A percentile compares a stretch with the other conserved stretches of the same genome.
Evolutionary conservation across 2,797 vertebrate species (phyloP).

Genomic region (Dromococcyx pavoninus): DNA sequence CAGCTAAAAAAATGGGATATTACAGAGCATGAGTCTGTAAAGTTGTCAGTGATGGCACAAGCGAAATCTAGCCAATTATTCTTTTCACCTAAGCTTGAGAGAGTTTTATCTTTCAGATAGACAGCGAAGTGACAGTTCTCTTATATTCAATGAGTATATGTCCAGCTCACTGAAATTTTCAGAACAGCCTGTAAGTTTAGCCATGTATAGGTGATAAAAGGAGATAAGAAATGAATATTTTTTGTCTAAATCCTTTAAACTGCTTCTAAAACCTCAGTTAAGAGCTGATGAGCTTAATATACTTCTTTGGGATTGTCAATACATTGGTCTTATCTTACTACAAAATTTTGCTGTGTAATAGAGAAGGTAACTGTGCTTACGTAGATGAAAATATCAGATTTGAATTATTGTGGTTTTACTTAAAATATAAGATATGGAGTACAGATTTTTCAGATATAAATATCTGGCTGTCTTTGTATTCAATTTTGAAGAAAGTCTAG

Average conservation of each 20-base stretch:
- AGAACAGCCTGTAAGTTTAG: not conserved
- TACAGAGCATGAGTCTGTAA: not conserved
- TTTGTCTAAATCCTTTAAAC: conserved; percentile 29
- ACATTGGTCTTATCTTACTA: not conserved
- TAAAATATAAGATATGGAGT: not conserved
- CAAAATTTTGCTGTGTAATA: not conserved
- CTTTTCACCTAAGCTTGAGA: not conserved
- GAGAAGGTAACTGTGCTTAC: not conserved
- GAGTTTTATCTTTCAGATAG: not conserved
- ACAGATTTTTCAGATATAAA: not conserved
- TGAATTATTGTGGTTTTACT: not conserved
- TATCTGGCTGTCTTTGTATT: not conserved
- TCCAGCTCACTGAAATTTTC: not conserved
- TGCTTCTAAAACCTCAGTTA: conserved; percentile 21
- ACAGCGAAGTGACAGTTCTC: not conserved
- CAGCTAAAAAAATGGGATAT: not conserved
- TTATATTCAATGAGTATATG: not conserved
- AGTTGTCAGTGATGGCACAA: not conserved
- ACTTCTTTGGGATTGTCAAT: not conserved
- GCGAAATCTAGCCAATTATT: not conserved
- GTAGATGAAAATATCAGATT: not conserved
- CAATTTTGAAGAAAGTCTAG: not conserved
- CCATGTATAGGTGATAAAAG: not conserved
- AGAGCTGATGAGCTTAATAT: conserved; percentile 33
- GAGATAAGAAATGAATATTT: not conserved